Conservation (phyloP, 2,113 vertebrate genomes). For the Podiceps cristatus region DNA sequence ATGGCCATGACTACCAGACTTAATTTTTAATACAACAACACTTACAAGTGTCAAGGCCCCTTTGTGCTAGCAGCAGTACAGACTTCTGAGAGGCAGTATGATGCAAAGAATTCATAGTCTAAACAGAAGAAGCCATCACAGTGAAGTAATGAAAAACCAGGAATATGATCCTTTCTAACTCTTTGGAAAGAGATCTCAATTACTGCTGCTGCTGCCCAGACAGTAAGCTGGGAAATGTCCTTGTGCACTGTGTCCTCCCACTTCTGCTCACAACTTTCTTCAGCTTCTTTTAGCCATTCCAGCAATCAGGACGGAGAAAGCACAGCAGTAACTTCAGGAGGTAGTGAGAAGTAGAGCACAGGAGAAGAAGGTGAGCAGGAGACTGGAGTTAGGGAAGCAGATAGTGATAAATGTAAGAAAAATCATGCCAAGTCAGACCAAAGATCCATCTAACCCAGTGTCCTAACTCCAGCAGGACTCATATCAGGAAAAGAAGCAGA, state of each 20-base stretch:
- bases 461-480: not conserved
- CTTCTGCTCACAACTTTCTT: not conserved
- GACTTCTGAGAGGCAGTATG: not conserved
- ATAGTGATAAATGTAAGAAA: not conserved
- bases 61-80: not conserved
- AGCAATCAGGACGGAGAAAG: not conserved
- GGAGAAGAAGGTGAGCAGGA: not conserved
- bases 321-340: not conserved
- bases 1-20: not conserved
- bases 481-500: not conserved
- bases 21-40: not conserved
- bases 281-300: not conserved
- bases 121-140: not conserved
- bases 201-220: not conserved
- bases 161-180: not conserved
- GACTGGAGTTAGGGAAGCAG: not conserved
- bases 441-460: not conserved
- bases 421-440: not conserved
- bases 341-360: not conserved
- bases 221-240: not conserved
- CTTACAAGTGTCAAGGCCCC: not conserved
- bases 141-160: not conserved
- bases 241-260: not conserved
- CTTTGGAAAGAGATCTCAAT: not conserved
- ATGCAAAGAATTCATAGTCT: not conserved